A percentile compares a stretch with the other conserved stretches of the same genome.
phyloP scores from a whole-genome alignment of 2,113 vertebrate genomes.

The Porphyrio hochstetteri region DNA sequence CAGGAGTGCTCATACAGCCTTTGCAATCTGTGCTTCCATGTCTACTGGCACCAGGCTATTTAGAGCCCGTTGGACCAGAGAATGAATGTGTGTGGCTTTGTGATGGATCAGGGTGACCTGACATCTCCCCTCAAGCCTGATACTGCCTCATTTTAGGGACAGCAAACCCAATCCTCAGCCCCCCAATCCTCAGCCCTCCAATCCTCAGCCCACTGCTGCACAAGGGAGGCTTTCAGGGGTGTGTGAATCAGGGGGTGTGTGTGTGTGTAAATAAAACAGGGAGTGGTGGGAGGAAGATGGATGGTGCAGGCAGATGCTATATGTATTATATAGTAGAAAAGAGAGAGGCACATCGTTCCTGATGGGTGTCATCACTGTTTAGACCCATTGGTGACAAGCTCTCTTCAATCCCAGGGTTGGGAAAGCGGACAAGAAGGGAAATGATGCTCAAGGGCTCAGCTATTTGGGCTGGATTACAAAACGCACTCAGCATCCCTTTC shows the following conservation, averaged over 20 bases:
- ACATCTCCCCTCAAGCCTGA: background rate
- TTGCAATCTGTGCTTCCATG: background rate
- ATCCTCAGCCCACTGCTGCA: fast-evolving
- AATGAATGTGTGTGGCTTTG: background rate
- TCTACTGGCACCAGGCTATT: background rate
- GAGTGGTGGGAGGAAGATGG: background rate
- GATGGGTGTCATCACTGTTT: fast-evolving
- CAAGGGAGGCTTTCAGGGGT: background rate
- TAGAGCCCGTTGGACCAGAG: background rate
- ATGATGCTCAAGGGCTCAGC: fast-evolving
- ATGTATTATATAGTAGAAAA: background rate
- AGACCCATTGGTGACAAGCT: background rate
- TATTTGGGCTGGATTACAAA: background rate
- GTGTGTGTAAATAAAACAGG: background rate
- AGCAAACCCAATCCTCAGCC: background rate
- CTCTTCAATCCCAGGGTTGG: background rate
- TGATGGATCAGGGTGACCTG: background rate
- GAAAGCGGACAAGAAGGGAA: background rate
- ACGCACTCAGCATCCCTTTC: background rate
- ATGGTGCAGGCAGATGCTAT: fast-evolving
- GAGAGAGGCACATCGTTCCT: background rate
- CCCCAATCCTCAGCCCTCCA: too few species aligned
- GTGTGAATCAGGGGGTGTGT: too few species aligned
- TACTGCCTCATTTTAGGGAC: background rate
- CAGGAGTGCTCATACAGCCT: background rate